Percentiles rank a stretch among this genome's conserved stretches.
phyloP scores from a whole-genome alignment of 2,797 vertebrate species.

The Pangasius larnaudii region DNA sequence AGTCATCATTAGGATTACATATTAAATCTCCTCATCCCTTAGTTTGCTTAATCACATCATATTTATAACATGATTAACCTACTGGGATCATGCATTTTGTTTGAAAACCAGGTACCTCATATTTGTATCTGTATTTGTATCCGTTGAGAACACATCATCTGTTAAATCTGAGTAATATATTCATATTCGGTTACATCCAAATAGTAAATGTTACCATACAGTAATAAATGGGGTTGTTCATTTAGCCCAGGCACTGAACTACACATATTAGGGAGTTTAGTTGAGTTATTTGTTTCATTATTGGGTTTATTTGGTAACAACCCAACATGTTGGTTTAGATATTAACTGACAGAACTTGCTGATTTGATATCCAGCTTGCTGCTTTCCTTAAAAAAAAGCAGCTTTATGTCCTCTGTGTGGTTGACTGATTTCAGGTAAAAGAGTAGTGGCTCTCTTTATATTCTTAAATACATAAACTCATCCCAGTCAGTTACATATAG shows the following conservation, averaged over 20 bases:
- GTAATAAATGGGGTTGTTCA: neutral
- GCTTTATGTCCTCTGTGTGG: neutral
- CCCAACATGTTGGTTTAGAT: neutral
- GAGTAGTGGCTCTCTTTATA: neutral
- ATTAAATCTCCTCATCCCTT: neutral
- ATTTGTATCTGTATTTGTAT: neutral
- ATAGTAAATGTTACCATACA: neutral
- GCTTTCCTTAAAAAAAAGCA: neutral
- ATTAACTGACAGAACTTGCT: neutral
- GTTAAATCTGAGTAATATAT: neutral
- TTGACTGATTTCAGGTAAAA: neutral
- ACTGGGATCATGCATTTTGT: neutral
- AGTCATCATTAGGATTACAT: constrained; percentile 1
- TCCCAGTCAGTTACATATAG: no score
- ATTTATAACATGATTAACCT: neutral
- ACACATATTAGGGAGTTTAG: neutral
- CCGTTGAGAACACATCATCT: neutral
- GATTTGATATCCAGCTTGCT: neutral
- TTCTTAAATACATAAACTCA: neutral
- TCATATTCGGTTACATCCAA: neutral
- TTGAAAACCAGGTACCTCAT: neutral
- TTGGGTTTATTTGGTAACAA: neutral
- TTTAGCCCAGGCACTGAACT: neutral
- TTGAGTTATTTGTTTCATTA: neutral
- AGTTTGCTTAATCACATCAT: neutral